Base-by-base conservation (phyloP, 2,888 invertebrate species). In the Rhaphigaster nebulosa region DNA sequence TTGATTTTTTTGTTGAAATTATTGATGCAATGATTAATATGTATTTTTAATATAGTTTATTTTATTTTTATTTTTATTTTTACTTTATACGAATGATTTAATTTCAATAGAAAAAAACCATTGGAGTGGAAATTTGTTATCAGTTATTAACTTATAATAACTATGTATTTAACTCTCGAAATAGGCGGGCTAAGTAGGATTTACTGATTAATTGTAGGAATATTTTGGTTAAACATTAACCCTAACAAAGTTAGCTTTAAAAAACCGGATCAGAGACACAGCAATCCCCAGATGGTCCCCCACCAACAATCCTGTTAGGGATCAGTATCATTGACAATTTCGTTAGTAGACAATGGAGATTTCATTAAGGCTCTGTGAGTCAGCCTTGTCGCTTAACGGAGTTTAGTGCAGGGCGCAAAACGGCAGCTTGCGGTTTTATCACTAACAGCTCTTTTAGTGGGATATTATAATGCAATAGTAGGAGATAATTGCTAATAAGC, bases 321-420 rank as follows among this genome's bases (percentile, higher is more conserved):
- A 45, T 84, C 45, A 84, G 84, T 84, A 84, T 84, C 84, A 50
- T 45, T 84, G 84, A 84, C 84, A 84, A 84, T 84, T 84, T 84
- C 84, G 84, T 84, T 84, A 84, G 84, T 26, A 84, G 84, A 84
- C 84, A 84, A 84, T 84, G 84, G 45, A 84, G 84, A 84, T 84
- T 84, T 84, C 84, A 84, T 84, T 84, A 84, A 84, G 84, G 84
- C 84, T 45, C 13, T 50, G 45, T 84, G 84, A 84, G 45, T 84
- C 84, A 84, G 45, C n/a, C 84, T 84, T 84, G 84, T 15, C 13
- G 26, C 45, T 50, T 84, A 84, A 84, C 45, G n/a, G 80, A 29
- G 80, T 80, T 80, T 80, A 80, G 84, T 1, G 34, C 45, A n/a
- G 84, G 84, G 84, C 45, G 41, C 45, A 26, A 41, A 50, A 45